A percentile compares a stretch with the other conserved stretches of the same genome.
Conservation (phyloP, 2,113 vertebrate species). For the Baryphthengus martii region DNA sequence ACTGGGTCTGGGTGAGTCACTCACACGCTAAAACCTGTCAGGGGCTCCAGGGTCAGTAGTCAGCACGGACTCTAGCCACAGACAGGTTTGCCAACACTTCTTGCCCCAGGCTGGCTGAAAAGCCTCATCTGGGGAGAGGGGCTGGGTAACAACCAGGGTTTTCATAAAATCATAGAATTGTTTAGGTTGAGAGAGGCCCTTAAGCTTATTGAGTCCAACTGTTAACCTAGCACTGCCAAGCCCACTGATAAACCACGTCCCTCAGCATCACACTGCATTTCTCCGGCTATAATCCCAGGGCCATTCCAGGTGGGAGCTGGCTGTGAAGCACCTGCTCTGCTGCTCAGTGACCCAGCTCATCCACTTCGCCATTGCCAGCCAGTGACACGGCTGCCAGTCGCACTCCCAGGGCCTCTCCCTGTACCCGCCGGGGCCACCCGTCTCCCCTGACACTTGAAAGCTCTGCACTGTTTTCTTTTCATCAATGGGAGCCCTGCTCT, state of each 20-base stretch:
- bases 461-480: constrained; percentile 39
- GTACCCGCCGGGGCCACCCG: background rate
- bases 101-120: background rate
- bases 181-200: background rate
- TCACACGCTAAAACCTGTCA: background rate
- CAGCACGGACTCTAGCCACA: background rate
- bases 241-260: background rate
- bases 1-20: background rate
- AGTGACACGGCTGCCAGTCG: fast-evolving
- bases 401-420: background rate
- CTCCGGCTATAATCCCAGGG: background rate
- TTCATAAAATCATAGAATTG: background rate
- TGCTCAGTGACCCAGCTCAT: background rate
- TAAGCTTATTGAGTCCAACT: background rate
- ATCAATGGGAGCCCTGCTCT: background rate
- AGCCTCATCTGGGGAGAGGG: background rate
- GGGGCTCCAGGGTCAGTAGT: background rate
- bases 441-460: background rate
- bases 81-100: background rate
- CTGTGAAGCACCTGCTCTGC: background rate
- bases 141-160: background rate
- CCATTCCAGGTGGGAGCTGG: background rate
- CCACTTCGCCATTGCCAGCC: background rate
- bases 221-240: background rate
- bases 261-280: background rate